Percentiles rank a stretch among this genome's conserved stretches.
These are phyloP conservation scores for Podarcis lilfordi DNA, from an alignment of 2,797 vertebrate species.

Conservation along the genomic window DNA sequence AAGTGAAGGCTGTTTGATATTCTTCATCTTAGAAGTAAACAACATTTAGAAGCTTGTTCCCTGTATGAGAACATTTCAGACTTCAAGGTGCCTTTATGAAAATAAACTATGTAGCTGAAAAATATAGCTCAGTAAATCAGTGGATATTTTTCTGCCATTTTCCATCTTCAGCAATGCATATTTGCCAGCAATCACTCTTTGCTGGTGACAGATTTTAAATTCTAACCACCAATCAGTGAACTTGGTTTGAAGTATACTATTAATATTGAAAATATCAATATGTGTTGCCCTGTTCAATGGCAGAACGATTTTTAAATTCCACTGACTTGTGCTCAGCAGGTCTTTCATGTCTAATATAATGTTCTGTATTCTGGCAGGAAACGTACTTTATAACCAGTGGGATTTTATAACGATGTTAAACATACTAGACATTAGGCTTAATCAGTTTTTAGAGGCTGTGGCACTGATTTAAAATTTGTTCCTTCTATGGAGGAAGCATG, in stretches of 20 bases:
- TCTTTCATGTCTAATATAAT: conserved; percentile 26
- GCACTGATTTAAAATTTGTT: neutral
- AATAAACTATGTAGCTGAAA: conserved; percentile 41
- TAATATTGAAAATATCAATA: conserved; percentile 38
- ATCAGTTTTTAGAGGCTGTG: neutral
- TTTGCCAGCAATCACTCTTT: conserved; percentile 23
- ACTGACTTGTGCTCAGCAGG: conserved; percentile 21
- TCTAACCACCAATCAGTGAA: conserved; percentile 29
- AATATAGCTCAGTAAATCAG: conserved; percentile 43
- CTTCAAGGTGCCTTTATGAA: conserved; percentile 48
- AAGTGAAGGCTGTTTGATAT: conserved; percentile 51
- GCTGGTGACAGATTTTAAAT: conserved; percentile 26
- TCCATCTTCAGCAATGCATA: conserved; percentile 14
- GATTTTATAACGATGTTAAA: neutral
- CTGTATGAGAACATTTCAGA: conserved; percentile 23
- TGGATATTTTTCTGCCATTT: conserved; percentile 46
- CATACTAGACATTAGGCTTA: conserved; percentile 16
- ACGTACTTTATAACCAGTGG: conserved; percentile 11
- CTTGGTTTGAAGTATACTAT: conserved; percentile 22
- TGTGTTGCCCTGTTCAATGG: conserved; percentile 25
- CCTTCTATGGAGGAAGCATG: neutral
- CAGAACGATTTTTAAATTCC: conserved; percentile 32
- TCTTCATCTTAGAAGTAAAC: conserved; percentile 39
- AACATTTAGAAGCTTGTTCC: conserved; percentile 28
- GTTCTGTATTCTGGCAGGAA: conserved; percentile 26